Evolutionary conservation across 2,113 vertebrate species (phyloP).

Genomic region (Sapajus apella): DNA sequence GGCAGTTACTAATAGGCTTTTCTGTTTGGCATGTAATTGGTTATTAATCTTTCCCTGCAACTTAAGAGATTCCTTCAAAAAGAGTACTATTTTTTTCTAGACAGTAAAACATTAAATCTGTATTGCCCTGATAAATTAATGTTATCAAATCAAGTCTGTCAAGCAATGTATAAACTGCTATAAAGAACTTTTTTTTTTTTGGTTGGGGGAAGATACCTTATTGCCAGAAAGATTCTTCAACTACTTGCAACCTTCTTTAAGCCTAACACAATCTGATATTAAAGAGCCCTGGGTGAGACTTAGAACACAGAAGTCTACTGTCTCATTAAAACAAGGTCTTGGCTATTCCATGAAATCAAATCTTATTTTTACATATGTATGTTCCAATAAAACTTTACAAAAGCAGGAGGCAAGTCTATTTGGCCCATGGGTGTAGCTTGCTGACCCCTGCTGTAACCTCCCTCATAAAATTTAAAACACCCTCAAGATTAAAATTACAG

Average conservation of each 20-base stretch:
- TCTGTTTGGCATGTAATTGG: constrained; percentile 10
- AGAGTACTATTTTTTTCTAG: neutral
- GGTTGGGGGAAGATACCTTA: neutral
- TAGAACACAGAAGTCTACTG: neutral
- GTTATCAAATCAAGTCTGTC: constrained; percentile 25
- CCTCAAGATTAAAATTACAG: too few relatives aligned
- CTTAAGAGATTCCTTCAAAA: constrained; percentile 5
- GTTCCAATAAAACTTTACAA: neutral
- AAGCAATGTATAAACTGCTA: neutral
- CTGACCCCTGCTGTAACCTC: neutral
- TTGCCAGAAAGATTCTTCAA: neutral
- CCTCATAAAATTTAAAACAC: too few relatives aligned
- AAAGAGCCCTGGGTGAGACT: neutral
- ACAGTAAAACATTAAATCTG: neutral
- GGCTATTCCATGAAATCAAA: neutral
- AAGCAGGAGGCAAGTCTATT: neutral
- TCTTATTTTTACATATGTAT: neutral
- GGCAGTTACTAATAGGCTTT: neutral
- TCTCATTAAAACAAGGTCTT: neutral
- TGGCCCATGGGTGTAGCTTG: neutral
- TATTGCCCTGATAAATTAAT: neutral
- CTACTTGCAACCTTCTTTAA: neutral
- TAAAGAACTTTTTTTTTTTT: neutral
- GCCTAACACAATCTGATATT: neutral
- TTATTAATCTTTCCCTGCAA: constrained; percentile 20